A percentile compares a stretch with the other conserved stretches of the same genome.
phyloP scores from a whole-genome alignment of 1,140 invertebrate genomes.

The Papilio dardanus region DNA sequence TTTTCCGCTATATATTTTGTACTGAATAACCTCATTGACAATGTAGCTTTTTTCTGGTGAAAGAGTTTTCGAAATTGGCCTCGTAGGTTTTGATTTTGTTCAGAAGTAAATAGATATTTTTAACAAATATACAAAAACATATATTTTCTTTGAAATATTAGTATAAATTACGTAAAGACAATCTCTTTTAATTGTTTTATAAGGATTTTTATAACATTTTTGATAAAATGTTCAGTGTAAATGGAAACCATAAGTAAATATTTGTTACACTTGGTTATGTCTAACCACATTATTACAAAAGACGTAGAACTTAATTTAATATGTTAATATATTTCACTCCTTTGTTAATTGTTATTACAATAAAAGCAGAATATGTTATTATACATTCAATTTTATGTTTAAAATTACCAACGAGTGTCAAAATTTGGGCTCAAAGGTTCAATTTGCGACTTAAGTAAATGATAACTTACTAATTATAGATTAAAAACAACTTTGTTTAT shows the following conservation, averaged over 20 bases:
- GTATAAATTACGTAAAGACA: no score
- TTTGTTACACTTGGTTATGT: not conserved
- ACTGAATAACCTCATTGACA: no score
- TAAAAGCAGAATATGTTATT: not conserved
- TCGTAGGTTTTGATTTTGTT: no score
- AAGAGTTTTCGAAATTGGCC: no score
- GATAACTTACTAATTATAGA: not conserved
- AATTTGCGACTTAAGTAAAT: not conserved
- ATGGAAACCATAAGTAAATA: not conserved
- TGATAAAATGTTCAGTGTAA: not conserved
- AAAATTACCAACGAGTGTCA: not conserved
- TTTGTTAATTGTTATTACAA: not conserved
- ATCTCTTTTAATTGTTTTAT: no score
- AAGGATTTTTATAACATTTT: no score
- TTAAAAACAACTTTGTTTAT: not conserved
- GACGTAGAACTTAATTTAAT: not conserved
- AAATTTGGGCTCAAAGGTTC: not conserved
- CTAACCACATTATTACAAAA: not conserved
- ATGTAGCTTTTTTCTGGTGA: no score
- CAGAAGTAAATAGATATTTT: no score
- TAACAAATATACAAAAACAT: no score
- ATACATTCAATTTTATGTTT: not conserved
- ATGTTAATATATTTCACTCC: not conserved
- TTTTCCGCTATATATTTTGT: no score
- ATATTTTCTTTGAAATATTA: no score